These are phyloP conservation scores for Chunga burmeisteri DNA, from an alignment of 2,113 vertebrate species.

Conservation along the genomic window DNA sequence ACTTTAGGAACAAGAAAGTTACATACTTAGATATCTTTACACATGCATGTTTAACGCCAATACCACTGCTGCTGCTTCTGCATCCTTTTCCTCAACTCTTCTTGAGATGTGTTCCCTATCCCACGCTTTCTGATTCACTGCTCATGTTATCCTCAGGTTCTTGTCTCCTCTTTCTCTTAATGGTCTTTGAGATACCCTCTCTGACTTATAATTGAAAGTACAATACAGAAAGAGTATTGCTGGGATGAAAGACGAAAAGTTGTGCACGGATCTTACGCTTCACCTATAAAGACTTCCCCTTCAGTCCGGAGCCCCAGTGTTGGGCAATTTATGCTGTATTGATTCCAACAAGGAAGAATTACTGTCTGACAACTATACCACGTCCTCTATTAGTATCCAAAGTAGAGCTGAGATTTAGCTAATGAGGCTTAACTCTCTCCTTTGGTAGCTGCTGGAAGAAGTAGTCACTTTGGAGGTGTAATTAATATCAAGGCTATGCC, in stretches of 20 bases:
- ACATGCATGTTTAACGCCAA: background rate
- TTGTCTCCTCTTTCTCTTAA: background rate
- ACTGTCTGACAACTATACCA: background rate
- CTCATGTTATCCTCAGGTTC: background rate
- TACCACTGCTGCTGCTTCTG: background rate
- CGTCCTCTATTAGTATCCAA: background rate
- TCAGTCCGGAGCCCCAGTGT: background rate
- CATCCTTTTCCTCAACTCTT: background rate
- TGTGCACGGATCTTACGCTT: background rate
- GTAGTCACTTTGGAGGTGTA: background rate
- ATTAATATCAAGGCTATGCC: slow-evolving; percentile 9
- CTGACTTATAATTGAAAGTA: background rate
- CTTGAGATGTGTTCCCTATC: background rate
- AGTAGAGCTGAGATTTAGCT: slow-evolving; percentile 13
- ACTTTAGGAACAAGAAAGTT: background rate
- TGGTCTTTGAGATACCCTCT: background rate
- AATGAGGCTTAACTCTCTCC: slow-evolving; percentile 35
- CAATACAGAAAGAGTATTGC: background rate
- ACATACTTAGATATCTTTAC: background rate
- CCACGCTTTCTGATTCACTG: background rate
- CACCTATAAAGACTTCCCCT: background rate
- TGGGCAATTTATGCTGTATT: slow-evolving; percentile 21
- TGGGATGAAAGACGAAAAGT: background rate
- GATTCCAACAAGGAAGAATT: slow-evolving; percentile 29
- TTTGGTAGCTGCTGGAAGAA: slow-evolving; percentile 2